A percentile compares a stretch with the other conserved stretches of the same genome.
Evolutionary conservation across 2,888 invertebrate species (phyloP).

Genomic region (Elysia crispata): DNA sequence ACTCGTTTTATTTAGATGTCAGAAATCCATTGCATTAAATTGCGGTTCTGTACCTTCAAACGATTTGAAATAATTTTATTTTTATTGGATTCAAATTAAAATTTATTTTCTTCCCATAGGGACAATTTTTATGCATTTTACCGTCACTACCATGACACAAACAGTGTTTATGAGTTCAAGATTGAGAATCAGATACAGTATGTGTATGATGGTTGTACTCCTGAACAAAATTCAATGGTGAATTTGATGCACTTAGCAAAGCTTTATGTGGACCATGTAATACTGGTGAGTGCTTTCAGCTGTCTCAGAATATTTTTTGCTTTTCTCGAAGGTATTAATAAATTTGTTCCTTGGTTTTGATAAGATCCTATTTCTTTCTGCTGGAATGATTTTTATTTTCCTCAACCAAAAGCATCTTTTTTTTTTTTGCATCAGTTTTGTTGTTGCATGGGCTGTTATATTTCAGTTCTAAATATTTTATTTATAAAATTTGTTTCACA

Average conservation of each 20-base stretch:
- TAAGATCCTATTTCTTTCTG: no score
- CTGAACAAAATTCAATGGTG: constrained; percentile 45
- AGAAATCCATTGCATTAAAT: no score
- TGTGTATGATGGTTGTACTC: constrained; percentile 41
- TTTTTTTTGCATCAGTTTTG: no score
- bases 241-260: constrained; percentile 47
- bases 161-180: constrained; percentile 36
- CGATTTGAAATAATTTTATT: neutral
- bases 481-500: no score
- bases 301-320: no score
- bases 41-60: no score
- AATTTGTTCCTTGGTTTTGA: no score
- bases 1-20: neutral
- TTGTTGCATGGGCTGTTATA: no score
- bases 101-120: constrained; percentile 9
- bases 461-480: no score
- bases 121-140: constrained; percentile 51
- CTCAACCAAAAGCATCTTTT: no score
- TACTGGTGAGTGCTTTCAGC: constrained; percentile 27
- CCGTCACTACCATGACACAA: constrained; percentile 46
- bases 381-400: no score
- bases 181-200: constrained; percentile 49
- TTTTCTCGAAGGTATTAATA: no score
- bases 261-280: constrained; percentile 39
- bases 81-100: neutral